Evolutionary conservation across 2,113 vertebrate species (phyloP).

Genomic region (Rhabdomys dilectus): DNA sequence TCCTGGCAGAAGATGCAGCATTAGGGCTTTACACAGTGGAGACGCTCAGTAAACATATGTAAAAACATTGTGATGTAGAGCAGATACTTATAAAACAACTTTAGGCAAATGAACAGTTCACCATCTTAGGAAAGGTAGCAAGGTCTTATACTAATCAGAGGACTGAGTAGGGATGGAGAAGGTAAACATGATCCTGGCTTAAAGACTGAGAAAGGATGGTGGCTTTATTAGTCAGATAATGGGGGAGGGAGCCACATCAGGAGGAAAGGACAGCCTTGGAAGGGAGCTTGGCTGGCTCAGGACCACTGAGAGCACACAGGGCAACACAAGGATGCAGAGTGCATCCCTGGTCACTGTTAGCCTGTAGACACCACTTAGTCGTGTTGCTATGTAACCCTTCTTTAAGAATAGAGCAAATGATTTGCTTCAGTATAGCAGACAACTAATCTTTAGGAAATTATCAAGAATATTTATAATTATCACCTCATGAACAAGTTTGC

Average conservation of each 20-base stretch:
- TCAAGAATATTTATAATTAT: slow-evolving; percentile 47
- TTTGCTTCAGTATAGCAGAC: not conserved
- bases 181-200: not conserved
- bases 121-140: not conserved
- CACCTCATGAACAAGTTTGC: slow-evolving; percentile 11
- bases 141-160: not conserved
- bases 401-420: slow-evolving; percentile 37
- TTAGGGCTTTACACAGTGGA: not conserved
- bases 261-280: not conserved
- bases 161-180: not conserved
- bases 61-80: not conserved
- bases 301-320: not conserved
- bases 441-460: slow-evolving; percentile 28
- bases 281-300: not conserved
- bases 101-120: not conserved
- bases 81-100: not conserved
- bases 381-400: not conserved
- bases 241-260: not conserved
- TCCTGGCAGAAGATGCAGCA: not conserved
- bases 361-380: not conserved
- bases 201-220: not conserved
- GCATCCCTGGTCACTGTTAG: not conserved
- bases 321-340: not conserved
- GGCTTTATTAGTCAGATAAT: not conserved
- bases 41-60: not conserved